Conservation (phyloP, 2,113 vertebrate species). For the Antennarius striatus region DNA sequence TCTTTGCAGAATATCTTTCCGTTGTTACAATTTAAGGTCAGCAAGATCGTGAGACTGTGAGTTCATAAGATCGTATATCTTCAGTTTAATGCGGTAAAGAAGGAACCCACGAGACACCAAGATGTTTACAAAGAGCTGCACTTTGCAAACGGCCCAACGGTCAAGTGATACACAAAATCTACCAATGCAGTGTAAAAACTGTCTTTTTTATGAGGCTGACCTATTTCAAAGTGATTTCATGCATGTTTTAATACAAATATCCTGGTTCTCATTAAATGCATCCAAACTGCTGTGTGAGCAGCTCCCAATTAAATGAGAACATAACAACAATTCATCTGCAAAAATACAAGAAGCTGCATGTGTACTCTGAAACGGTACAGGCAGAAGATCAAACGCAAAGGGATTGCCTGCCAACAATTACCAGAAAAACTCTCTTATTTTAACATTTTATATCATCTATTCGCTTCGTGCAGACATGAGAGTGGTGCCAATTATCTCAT, state of each 20-base stretch:
- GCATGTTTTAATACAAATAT: slow-evolving; percentile 26
- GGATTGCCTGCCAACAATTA: neutral
- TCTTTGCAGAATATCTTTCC: too few relatives aligned
- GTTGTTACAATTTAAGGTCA: too few relatives aligned
- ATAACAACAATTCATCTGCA: neutral
- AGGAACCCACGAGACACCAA: neutral
- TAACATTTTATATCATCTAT: too few relatives aligned
- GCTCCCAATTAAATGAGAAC: neutral
- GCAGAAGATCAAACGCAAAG: neutral
- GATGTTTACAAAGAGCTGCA: slow-evolving; percentile 13
- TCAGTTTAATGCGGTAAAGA: neutral
- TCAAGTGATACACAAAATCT: neutral
- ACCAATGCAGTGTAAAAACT: neutral
- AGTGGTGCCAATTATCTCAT: too few relatives aligned
- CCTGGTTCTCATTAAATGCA: slow-evolving; percentile 16
- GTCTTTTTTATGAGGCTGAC: neutral
- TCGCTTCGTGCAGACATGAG: too few relatives aligned
- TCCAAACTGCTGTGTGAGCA: neutral
- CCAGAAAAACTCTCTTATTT: too few relatives aligned
- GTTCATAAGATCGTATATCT: too few relatives aligned
- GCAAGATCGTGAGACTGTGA: too few relatives aligned
- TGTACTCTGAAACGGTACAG: neutral
- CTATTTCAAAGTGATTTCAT: slow-evolving; percentile 20
- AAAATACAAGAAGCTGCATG: neutral
- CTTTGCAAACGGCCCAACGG: neutral